Conservation (phyloP, 1,140 invertebrate genomes). For the Aphaenogaster ashmeadi region DNA sequence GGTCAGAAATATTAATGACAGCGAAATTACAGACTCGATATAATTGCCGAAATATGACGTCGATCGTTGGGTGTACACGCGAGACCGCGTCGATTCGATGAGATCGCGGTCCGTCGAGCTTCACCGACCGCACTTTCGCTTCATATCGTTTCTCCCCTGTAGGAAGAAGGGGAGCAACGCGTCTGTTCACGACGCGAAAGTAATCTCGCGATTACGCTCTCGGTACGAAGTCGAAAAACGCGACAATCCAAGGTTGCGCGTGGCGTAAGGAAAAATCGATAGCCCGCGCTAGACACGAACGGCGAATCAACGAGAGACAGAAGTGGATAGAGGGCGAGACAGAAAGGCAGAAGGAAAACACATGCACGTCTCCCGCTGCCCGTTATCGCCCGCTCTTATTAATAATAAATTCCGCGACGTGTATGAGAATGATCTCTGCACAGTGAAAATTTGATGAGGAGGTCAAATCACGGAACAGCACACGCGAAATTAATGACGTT, state of each 20-base stretch:
- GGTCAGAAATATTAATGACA: conserved; percentile 70
- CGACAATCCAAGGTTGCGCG: conserved; percentile 63
- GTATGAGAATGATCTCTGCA: neutral
- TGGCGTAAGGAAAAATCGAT: conserved; percentile 71
- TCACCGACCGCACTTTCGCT: neutral
- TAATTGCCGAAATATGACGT: conserved; percentile 27
- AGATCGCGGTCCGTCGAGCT: neutral
- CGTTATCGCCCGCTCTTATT: neutral
- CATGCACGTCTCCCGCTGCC: neutral
- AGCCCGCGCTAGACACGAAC: conserved; percentile 8
- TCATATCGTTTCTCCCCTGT: neutral
- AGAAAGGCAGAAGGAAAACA: neutral
- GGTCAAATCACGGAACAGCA: neutral
- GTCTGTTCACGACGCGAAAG: conserved; percentile 5
- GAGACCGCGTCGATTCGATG: neutral
- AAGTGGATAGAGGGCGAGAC: neutral
- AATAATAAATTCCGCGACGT: neutral
- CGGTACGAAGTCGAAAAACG: conserved; percentile 48
- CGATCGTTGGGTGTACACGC: neutral
- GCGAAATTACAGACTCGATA: conserved; percentile 18
- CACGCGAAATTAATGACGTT: neutral
- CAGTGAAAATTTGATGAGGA: neutral
- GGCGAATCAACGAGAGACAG: neutral
- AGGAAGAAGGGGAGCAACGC: neutral
- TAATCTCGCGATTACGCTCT: conserved; percentile 13